A percentile compares a stretch with the other conserved stretches of the same genome.
Evolutionary conservation across 1,140 invertebrate species (phyloP).

Genomic region (Gerris buenoi): DNA sequence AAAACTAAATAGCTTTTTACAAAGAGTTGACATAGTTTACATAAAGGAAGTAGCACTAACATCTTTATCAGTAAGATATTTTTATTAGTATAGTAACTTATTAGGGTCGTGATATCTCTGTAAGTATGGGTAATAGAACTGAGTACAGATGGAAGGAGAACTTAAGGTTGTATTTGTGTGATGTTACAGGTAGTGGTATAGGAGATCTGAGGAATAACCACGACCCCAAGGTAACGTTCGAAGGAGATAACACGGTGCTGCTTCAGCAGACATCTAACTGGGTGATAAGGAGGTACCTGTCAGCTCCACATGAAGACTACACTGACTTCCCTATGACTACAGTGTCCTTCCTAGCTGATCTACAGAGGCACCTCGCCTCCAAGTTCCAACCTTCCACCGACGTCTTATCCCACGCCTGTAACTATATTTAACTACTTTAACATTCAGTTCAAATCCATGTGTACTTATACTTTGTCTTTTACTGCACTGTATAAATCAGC

Average conservation of each 20-base stretch:
- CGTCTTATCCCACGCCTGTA: slow-evolving; percentile 10
- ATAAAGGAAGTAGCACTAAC: no score
- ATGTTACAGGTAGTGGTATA: slow-evolving; percentile 46
- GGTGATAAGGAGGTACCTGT: slow-evolving; percentile 45
- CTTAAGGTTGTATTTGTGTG: slow-evolving; percentile 14
- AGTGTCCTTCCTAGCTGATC: slow-evolving; percentile 40
- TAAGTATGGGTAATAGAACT: slow-evolving; percentile 2
- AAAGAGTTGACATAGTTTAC: no score
- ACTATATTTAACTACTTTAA: no score
- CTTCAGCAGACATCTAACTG: slow-evolving; percentile 86
- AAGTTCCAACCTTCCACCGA: slow-evolving; percentile 30
- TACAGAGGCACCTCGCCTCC: slow-evolving; percentile 32
- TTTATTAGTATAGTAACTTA: no score
- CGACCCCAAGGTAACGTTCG: slow-evolving; percentile 84
- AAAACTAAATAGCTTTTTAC: no score
- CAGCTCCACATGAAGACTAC: slow-evolving; percentile 30
- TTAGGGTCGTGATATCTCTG: no score
- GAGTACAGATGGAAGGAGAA: slow-evolving; percentile 4
- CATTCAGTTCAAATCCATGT: no score
- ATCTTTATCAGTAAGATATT: no score
- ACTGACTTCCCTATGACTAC: slow-evolving; percentile 41
- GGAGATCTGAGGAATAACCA: slow-evolving; percentile 70
- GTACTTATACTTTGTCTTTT: no score
- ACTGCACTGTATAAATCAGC: no score
- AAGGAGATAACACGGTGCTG: slow-evolving; percentile 89